Evolutionary conservation across 2,888 invertebrate species (phyloP).

Genomic region (Drosophila mimica): DNA sequence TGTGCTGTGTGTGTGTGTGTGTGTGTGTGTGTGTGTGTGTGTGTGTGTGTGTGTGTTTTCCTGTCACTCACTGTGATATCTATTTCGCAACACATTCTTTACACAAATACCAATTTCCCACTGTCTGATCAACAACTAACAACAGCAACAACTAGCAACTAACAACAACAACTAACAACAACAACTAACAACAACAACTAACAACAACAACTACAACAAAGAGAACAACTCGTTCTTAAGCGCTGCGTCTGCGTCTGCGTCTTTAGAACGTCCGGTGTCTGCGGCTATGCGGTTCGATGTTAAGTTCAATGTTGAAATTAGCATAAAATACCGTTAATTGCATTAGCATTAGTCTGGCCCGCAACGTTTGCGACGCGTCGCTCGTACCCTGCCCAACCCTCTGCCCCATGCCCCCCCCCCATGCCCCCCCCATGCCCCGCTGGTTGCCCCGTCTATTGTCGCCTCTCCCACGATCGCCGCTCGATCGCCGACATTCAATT

Average conservation of each 20-base stretch:
- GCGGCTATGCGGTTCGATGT: constrained; percentile 64
- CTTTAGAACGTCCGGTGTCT: constrained; percentile 59
- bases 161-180: neutral
- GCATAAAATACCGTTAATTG: constrained; percentile 84
- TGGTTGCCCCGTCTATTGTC: neutral
- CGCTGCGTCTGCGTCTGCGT: constrained; percentile 47
- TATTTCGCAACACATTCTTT: constrained; percentile 45
- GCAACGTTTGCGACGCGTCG: constrained; percentile 9
- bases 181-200: constrained; percentile 7
- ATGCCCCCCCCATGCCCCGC: neutral
- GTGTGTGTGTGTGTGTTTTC: neutral
- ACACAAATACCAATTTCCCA: constrained; percentile 70
- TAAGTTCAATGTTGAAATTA: constrained; percentile 84
- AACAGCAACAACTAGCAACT: constrained; percentile 3
- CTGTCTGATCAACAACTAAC: constrained; percentile 11
- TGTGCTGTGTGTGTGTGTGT: no score
- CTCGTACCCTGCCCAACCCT: neutral
- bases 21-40: no score
- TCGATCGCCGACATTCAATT: constrained; percentile 52
- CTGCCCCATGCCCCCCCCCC: neutral
- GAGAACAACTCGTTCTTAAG: constrained; percentile 47
- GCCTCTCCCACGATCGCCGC: constrained; percentile 52
- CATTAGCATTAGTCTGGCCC: constrained; percentile 73
- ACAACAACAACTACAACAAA: constrained; percentile 4
- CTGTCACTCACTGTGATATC: constrained; percentile 10